Percentiles rank a stretch among this genome's conserved stretches.
phyloP scores from a whole-genome alignment of 2,113 vertebrate species.

The Cathartes aura region DNA sequence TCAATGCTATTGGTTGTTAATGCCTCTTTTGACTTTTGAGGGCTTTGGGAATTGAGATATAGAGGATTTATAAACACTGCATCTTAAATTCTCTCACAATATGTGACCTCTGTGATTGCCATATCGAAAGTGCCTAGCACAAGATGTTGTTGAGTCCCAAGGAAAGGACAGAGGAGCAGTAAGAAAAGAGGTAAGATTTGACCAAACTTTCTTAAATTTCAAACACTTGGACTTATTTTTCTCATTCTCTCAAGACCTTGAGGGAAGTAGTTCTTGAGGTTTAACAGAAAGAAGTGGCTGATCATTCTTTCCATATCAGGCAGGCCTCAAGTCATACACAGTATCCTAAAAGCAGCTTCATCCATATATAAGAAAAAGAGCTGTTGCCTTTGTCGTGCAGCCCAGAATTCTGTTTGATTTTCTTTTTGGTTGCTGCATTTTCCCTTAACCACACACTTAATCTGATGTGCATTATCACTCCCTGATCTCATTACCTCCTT shows the following conservation, averaged over 20 bases:
- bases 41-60: neutral
- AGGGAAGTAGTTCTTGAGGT: neutral
- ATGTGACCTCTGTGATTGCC: neutral
- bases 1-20: neutral
- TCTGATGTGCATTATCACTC: conserved; percentile 41
- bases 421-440: conserved; percentile 1
- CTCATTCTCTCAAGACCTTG: neutral
- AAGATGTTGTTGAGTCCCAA: neutral
- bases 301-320: neutral
- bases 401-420: conserved; percentile 7
- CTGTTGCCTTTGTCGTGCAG: neutral
- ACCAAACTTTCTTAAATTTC: neutral
- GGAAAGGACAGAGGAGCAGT: neutral
- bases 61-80: neutral
- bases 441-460: neutral
- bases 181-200: neutral
- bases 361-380: neutral
- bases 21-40: neutral
- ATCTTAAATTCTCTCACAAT: neutral
- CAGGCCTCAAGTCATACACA: neutral
- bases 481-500: conserved; percentile 33
- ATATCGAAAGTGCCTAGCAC: neutral
- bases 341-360: neutral
- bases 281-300: neutral
- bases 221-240: neutral